Base-by-base conservation (phyloP, 1,140 invertebrate genomes). In the Achroia grisella region DNA sequence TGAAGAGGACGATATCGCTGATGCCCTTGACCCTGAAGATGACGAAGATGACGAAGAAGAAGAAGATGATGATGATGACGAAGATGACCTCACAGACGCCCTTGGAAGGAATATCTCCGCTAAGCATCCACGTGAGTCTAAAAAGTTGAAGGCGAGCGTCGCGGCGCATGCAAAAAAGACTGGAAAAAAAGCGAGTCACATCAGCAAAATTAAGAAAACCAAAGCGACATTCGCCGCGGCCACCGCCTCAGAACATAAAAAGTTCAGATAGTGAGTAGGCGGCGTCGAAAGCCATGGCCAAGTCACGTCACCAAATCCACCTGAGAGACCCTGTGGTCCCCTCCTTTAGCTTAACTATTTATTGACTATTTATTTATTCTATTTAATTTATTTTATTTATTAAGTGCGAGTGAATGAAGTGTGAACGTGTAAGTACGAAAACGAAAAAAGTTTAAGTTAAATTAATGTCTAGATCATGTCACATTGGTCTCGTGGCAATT, bases 81-180 rank as follows among this genome's bases (percentile, higher is more conserved):
- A 91, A 39, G 90, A 90, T 47, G 89, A 89, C 62, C 84, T 89
- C 42, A 88, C 87, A 52, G 87, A 90, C 53, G 87, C 88, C 43
- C 89, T 92, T 67, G 90, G 92, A 70, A 90, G 81, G 60, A 81
- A 78, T 36, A 62, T 55, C 62, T 54, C 60, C 33, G 69, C 83
- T 61, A 83, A 86, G 79, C 86, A 87, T 65, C 88, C 92, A 93
- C 92, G 93, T 93, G 93, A 94, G 93, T 94, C 92, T 69, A 93
- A 92, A 90, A 89, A 90, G 80, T 76, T 87, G 71, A 85, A 85
- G 58, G 71, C 71, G 56, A 79, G 72, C 53, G 62, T 69, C 55
- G 67, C 81, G 53, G 71, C 76, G 71, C 80, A 70, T 73, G 72
- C 87, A 80, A 88, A 89, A 87, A 89, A 88, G 77, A 70, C 76